phyloP scores from a whole-genome alignment of 2,113 vertebrate genomes.

The Lates calcarifer region DNA sequence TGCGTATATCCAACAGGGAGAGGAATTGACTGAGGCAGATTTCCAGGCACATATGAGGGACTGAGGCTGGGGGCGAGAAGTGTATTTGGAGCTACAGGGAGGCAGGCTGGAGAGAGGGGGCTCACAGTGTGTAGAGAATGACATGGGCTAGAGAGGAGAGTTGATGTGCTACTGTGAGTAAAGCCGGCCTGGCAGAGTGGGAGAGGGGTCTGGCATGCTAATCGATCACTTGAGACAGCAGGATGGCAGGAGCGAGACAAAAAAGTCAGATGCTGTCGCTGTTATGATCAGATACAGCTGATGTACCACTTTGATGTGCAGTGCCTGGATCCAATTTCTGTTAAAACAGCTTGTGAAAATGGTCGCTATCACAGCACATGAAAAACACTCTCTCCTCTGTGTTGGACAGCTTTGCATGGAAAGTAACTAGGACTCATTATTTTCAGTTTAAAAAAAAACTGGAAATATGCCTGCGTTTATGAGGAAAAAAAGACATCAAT shows the following conservation, averaged over 20 bases:
- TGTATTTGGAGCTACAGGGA: constrained; percentile 27
- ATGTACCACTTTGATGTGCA: constrained; percentile 24
- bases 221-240: constrained; percentile 48
- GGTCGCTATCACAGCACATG: background rate
- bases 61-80: constrained; percentile 8
- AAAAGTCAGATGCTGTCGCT: constrained; percentile 35
- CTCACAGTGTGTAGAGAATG: constrained; percentile 34
- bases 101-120: constrained; percentile 19
- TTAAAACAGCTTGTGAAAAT: constrained; percentile 3
- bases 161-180: constrained; percentile 11
- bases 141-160: constrained; percentile 22
- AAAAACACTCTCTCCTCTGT: background rate
- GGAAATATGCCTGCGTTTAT: background rate
- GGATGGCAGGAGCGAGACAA: background rate
- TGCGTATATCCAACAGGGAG: constrained; percentile 45
- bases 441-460: background rate
- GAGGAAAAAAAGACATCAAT: background rate
- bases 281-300: constrained; percentile 26
- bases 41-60: constrained; percentile 19
- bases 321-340: background rate
- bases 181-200: constrained; percentile 35
- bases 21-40: constrained; percentile 60
- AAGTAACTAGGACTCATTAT: constrained; percentile 12
- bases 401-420: background rate
- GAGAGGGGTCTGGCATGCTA: constrained; percentile 53